phyloP scores from a whole-genome alignment of 2,113 vertebrate species.

The Tiliqua scincoides region DNA sequence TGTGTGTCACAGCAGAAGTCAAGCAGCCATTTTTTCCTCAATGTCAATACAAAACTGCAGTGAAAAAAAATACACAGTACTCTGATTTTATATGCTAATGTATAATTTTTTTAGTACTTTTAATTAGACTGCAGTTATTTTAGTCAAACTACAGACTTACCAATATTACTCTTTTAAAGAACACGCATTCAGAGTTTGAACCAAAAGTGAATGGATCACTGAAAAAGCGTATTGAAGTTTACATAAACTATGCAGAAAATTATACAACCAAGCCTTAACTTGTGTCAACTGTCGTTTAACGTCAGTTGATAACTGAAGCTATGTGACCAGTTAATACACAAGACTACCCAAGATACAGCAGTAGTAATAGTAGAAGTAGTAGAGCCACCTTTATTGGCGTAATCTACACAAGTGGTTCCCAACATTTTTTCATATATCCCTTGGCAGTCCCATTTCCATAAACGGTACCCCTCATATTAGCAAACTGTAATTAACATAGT shows the following conservation, averaged over 20 bases:
- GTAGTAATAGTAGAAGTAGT: too few relatives aligned
- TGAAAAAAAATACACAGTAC: not conserved
- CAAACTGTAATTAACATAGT: too few relatives aligned
- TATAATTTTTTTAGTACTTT: not conserved
- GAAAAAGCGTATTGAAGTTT: not conserved
- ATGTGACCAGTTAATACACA: too few relatives aligned
- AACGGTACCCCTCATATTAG: too few relatives aligned
- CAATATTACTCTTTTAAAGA: not conserved
- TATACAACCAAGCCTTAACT: not conserved
- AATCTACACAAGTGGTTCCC: too few relatives aligned
- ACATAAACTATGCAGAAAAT: not conserved
- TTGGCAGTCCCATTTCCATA: too few relatives aligned
- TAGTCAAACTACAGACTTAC: accelerated
- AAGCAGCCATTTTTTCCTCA: not conserved
- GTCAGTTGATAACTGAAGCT: too few relatives aligned
- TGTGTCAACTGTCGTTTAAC: not conserved
- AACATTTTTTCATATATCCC: too few relatives aligned
- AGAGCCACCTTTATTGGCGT: too few relatives aligned
- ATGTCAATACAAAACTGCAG: not conserved
- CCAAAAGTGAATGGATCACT: not conserved
- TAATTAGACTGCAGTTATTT: not conserved
- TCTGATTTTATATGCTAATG: not conserved
- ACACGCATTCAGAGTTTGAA: accelerated
- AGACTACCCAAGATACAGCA: too few relatives aligned
- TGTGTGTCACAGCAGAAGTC: not conserved